Evolutionary conservation across 2,888 invertebrate species (phyloP), one percentile per base, ranked within the genome.

Genomic region (Trichogramma evanescens): DNA sequence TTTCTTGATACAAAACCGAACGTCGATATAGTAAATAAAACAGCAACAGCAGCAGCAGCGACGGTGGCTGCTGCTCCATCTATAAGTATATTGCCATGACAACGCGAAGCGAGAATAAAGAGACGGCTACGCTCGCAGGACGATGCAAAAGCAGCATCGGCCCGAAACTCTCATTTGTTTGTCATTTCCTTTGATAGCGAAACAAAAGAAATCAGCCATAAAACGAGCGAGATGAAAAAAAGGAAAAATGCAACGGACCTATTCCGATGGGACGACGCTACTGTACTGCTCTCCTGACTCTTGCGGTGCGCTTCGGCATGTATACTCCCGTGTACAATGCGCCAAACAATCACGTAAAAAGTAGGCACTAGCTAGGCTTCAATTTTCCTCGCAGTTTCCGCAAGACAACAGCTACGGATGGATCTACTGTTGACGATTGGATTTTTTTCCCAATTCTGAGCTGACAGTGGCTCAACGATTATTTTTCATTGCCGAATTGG

Each of bases 101-200:
- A 66, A 65, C 66, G 65, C 59, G 61, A 59, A 54, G 63, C 50
- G 61, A 51, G 53, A 55, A 38, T 43, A 52, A 49, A 56, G 13
- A n/a, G 56, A 50, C n/a, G 49, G n/a, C 42, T 45, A 10, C 44
- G 49, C 42, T 43, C 46, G 42, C 44, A 51, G 52, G 54, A 10
- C 10, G 43, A 6, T 6, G 38, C 44, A 6, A 42, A 49, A 49
- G 38, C 44, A 53, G 50, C 49, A 51, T 13, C 50, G 62, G 64
- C 64, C 57, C 61, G 65, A 64, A 58, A 63, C 67, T 71, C 73
- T 76, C 75, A 74, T 75, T 76, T 76, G 75, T 75, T 75, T 76
- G 74, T 75, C 75, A 75, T 75, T 74, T 75, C 75, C 76, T 75
- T 71, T 70, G 71, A 70, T 72, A 69, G 66, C 13, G 69, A 72